These are phyloP conservation scores for Cryptops parisi DNA, from an alignment of 2,888 invertebrate genomes.

Conservation along the genomic window DNA sequence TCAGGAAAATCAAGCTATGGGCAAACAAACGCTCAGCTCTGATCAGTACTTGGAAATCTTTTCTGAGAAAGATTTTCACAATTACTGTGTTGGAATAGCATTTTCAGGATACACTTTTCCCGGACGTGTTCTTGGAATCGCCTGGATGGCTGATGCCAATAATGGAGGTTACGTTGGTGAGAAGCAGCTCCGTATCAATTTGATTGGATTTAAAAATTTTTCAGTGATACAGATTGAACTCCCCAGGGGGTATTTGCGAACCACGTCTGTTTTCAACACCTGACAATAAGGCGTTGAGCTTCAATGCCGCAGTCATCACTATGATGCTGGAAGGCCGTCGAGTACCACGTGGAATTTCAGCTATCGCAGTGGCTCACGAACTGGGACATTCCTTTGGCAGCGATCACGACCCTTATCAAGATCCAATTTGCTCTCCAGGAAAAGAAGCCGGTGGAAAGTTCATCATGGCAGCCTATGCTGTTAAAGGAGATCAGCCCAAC, in stretches of 20 bases:
- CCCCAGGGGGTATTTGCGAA: constrained; percentile 8
- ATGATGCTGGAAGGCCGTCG: not conserved
- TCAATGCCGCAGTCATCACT: constrained; percentile 8
- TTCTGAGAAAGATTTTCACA: constrained; percentile 4
- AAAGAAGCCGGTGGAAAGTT: constrained; percentile 14
- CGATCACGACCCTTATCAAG: constrained; percentile 16
- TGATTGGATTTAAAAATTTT: not conserved
- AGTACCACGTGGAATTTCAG: constrained; percentile 11
- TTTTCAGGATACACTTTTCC: constrained; percentile 9
- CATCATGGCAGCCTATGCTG: constrained; percentile 16
- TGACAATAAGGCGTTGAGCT: constrained; percentile 1
- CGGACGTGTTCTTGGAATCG: constrained; percentile 6
- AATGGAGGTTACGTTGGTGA: constrained; percentile 3
- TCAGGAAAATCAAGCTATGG: not conserved
- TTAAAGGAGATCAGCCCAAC: not conserved
- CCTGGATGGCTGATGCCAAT: constrained; percentile 10
- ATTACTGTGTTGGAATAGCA: constrained; percentile 6
- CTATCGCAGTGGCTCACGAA: constrained; percentile 18
- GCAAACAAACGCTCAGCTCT: not conserved
- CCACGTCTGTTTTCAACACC: not conserved
- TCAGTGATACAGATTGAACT: no score
- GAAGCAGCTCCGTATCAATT: not conserved
- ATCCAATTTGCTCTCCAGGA: constrained; percentile 15
- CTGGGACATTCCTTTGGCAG: constrained; percentile 19
- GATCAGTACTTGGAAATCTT: constrained; percentile 5